A percentile compares a stretch with the other conserved stretches of the same genome.
These are phyloP conservation scores for Dissostichus mawsoni DNA, from an alignment of 2,113 vertebrate genomes.

Conservation along the genomic window DNA sequence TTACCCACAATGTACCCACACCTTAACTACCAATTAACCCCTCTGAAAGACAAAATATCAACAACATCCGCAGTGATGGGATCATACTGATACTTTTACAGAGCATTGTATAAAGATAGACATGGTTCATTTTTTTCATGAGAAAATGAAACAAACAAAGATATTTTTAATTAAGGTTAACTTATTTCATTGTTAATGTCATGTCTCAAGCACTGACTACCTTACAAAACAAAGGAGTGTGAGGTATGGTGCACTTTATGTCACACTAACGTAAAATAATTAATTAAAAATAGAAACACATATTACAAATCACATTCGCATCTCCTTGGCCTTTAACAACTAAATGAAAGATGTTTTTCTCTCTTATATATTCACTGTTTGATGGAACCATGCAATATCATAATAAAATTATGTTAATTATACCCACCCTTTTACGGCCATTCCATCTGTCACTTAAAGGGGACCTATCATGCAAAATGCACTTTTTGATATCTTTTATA, in stretches of 20 bases:
- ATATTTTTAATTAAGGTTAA: neutral
- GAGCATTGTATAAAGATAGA: neutral
- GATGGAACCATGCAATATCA: neutral
- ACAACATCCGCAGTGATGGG: neutral
- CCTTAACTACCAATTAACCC: neutral
- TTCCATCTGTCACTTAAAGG: neutral
- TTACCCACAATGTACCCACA: neutral
- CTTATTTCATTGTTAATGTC: neutral
- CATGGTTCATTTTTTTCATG: neutral
- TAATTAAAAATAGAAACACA: neutral
- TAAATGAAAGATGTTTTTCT: neutral
- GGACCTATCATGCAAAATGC: too few species aligned
- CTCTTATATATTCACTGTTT: neutral
- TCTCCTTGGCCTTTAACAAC: constrained; percentile 1
- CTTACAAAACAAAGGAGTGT: neutral
- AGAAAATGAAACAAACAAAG: neutral
- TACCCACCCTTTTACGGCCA: neutral
- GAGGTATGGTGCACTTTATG: neutral
- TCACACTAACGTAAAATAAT: neutral
- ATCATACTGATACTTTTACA: neutral
- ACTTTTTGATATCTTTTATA: too few species aligned
- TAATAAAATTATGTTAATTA: neutral
- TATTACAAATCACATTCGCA: neutral
- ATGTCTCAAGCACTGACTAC: neutral
- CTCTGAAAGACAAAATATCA: neutral